Evolutionary conservation across 1,140 invertebrate species (phyloP), one percentile per base, ranked within the genome.

Genomic region (Drosophila ananassae): DNA sequence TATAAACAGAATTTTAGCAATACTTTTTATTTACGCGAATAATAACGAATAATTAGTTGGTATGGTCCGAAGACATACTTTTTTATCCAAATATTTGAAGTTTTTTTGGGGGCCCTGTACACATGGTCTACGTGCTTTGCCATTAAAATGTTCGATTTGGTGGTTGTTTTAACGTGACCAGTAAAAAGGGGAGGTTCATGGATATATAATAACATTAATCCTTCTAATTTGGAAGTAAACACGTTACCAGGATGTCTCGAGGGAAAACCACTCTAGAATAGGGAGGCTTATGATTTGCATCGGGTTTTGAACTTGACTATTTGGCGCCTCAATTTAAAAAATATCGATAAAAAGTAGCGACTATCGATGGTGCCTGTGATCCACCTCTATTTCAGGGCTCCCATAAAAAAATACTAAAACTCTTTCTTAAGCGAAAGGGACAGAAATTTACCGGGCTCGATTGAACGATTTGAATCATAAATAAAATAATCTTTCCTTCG

Each of bases 81-180:
- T 24, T 39, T n/a, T 47, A 22, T 28, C 41, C 34, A 37, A n/a
- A 37, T 37, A 37, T 12, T 37, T 10, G 10, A 12, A n/a, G 10
- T 37, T 4, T 37, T 17, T 17, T 17, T 17, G 17, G 17, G 0
- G 17, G 17, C 17, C 17, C 17, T 17, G 17, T 17, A 17, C 17
- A 17, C 17, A 17, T 17, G 17, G 17, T 17, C 17, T 82, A 89
- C 83, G 83, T 87, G 83, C 76, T 60, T 22, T 48, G 25, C 22
- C 52, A 53, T 37, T 2, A 41, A 41, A n/a, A 13, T 0, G 13
- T 41, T 7, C 55, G 71, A 51, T 69, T 62, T 89, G 89, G 63
- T 83, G 72, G 83, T 89, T 87, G 89, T 83, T 73, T 72, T 78
- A 85, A 87, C 82, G 82, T 82, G 82, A 85, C 82, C 82, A 60